These are phyloP conservation scores for Apodemus sylvaticus DNA, from an alignment of 2,113 vertebrate species.

Conservation along the genomic window DNA sequence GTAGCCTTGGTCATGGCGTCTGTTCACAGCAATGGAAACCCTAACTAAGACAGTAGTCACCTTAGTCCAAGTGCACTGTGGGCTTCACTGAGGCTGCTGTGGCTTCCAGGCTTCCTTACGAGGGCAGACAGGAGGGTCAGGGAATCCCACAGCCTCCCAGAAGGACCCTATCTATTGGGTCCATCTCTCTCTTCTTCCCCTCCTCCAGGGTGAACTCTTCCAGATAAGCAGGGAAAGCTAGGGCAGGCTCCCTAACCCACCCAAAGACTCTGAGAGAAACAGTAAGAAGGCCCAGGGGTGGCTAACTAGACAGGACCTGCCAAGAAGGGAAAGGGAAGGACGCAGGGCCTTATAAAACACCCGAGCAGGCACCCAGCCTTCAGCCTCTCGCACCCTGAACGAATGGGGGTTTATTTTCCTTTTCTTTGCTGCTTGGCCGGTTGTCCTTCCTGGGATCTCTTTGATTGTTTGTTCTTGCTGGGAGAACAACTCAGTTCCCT, in stretches of 20 bases:
- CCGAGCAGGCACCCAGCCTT: background rate
- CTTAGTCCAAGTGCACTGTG: background rate
- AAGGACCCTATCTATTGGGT: background rate
- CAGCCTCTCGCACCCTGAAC: background rate
- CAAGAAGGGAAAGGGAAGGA: background rate
- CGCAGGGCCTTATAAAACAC: background rate
- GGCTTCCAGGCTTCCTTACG: background rate
- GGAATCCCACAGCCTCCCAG: background rate
- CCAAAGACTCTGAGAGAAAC: background rate
- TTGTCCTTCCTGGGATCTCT: background rate
- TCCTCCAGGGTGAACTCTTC: background rate
- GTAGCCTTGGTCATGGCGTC: too few relatives aligned
- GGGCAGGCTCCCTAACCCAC: background rate
- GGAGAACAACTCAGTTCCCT: background rate
- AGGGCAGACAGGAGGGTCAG: background rate
- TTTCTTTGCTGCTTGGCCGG: background rate
- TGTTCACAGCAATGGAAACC: too few relatives aligned
- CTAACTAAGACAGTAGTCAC: background rate
- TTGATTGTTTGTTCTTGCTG: background rate
- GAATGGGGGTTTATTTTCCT: background rate
- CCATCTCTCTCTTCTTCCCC: background rate
- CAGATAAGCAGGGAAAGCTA: background rate
- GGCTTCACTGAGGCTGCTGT: background rate
- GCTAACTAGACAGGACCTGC: background rate
- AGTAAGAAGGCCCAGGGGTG: background rate